Percentiles rank a stretch among this genome's conserved stretches.
phyloP scores from a whole-genome alignment of 2,113 vertebrate genomes.

The Triplophysa siluroides region DNA sequence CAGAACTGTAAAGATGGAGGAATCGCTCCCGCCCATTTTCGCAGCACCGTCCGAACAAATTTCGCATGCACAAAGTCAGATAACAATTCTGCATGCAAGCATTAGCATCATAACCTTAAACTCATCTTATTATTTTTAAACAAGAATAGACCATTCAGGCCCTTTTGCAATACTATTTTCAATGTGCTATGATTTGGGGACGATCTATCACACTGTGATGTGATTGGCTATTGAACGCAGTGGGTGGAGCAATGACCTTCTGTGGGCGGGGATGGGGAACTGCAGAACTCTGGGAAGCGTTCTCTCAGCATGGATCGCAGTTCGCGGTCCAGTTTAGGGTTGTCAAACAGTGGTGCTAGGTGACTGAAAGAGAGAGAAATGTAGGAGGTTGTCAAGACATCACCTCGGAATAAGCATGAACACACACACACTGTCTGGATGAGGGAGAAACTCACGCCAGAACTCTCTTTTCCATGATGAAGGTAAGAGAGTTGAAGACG shows the following conservation, averaged over 20 bases:
- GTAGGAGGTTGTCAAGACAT: not conserved
- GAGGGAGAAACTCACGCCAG: slow-evolving; percentile 85
- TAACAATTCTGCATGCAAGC: not conserved
- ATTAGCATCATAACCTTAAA: not conserved
- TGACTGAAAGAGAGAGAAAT: slow-evolving; percentile 72
- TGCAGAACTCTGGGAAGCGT: slow-evolving; percentile 96
- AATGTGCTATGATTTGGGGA: too few relatives aligned
- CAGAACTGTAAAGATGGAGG: too few relatives aligned
- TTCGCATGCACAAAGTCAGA: too few relatives aligned
- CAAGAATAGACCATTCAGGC: too few relatives aligned
- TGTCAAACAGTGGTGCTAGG: slow-evolving; percentile 92
- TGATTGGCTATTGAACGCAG: not conserved
- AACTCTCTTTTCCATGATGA: slow-evolving; percentile 98
- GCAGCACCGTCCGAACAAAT: too few relatives aligned
- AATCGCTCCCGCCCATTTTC: too few relatives aligned
- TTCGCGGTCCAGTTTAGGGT: slow-evolving; percentile 95
- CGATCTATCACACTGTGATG: not conserved
- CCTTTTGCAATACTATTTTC: too few relatives aligned
- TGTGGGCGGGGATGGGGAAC: slow-evolving; percentile 87
- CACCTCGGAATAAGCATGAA: not conserved
- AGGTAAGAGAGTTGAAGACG: slow-evolving; percentile 93
- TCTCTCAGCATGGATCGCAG: slow-evolving; percentile 93
- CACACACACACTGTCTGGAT: not conserved
- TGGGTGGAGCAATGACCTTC: slow-evolving; percentile 74
- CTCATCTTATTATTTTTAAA: too few relatives aligned